Evolutionary conservation across 2,888 invertebrate genomes (phyloP), one percentile per base, ranked within the genome.

Genomic region (Acheta domesticus): DNA sequence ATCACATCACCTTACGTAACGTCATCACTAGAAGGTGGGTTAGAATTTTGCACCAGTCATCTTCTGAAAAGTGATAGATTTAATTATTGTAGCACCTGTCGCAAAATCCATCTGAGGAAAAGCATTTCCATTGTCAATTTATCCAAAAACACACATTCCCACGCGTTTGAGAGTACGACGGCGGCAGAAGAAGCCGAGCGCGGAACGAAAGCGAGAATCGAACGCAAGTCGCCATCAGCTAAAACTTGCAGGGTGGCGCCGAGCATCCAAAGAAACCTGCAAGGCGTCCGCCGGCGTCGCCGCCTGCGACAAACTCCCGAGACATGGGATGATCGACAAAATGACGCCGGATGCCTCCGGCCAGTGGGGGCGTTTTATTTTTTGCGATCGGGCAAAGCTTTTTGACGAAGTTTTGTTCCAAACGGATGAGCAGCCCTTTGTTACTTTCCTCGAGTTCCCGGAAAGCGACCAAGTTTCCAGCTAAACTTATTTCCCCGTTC

Each of bases 291-390:
- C 62, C n/a, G n/a, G 14, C 62, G 62, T n/a, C 36, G 14, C 62
- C 14, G 62, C 14, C 62, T 3, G 62, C 62, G 62, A 62, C 62
- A 62, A 62, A 62, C 62, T 62, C 62, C 62, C 16, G 62, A 62
- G 62, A 62, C 62, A n/a, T 62, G n/a, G 62, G 62, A 62, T 62
- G 62, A 62, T 62, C 62, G 62, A 62, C 62, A 62, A 62, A 62
- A 62, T 62, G 62, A n/a, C 14, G 62, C 8, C 62, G 62, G 36
- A 36, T 36, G 36, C 36, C 62, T 62, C n/a, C 62, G n/a, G 62
- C 62, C 62, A 62, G 62, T 62, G 23, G 36, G 36, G 36, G 36
- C 36, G 36, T 36, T 62, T 12, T n/a, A 62, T 62, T 62, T 62
- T 62, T 62, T 62, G 62, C 62, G 62, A 62, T n/a, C 14, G 11